Base-by-base conservation (phyloP, 2,113 vertebrate genomes). In the Prunella himalayana region DNA sequence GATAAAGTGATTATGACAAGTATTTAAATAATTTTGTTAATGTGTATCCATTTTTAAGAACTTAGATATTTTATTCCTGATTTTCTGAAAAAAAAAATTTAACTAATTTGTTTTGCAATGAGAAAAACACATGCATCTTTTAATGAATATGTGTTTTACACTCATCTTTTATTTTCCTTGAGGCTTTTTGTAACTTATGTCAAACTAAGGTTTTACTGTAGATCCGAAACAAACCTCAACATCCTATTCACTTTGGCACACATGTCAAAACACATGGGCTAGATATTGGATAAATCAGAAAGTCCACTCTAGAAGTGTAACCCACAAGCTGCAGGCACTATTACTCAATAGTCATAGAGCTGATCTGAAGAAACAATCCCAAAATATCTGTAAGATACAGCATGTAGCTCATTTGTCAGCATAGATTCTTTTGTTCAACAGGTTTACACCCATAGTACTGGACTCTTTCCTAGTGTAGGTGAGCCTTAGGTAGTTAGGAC, bases 331-430 rank as follows among this genome's bases (percentile, higher is more conserved):
- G 21, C 37, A 72, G 27, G 6, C 17, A 13, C 28, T 25, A 54
- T n/a, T 70, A 54, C 16, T 57, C 41, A 57, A 3, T 13, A 80
- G 42, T 25, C 39, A 59, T 9, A 50, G 22, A 75, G 7, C 24
- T 75, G 80, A 45, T 57, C 33, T 19, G 21, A 91, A 63, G 44
- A 82, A 82, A 88, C 5, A 1, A 63, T 20, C 18, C 19, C 35
- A 50, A 88, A 79, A 54, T 30, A 1, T 64, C 23, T 60, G 7
- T 27, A 50, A 28, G 13, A n/a, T 30, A 37, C 6, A 19, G 7
- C 17, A 35, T 1, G 0, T 8, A 59, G 13, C 8, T 35, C 1
- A 1, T 14, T 88, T 35, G 68, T 72, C 68, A 51, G 14, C 30
- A 82, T 27, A 68, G 30, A 54, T 35, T 47, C 14, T 85, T 73